Evolutionary conservation across 2,888 invertebrate genomes (phyloP).

Genomic region (Agrilus mali): DNA sequence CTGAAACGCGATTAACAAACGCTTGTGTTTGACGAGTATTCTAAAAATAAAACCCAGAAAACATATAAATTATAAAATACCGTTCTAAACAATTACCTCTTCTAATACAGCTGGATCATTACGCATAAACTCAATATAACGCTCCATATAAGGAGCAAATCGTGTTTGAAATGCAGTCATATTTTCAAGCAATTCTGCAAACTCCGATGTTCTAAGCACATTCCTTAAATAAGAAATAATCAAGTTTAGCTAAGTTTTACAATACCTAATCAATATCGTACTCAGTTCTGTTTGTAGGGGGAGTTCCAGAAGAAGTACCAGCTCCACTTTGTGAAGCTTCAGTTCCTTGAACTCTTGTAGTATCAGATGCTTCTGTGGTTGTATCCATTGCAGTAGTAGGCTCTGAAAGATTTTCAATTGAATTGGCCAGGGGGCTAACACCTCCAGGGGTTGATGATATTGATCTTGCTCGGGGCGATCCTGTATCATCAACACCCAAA

Average conservation of each 20-base stretch:
- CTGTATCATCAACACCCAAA: conserved; percentile 7
- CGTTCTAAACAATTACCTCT: conserved; percentile 21
- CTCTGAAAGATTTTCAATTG: conserved; percentile 21
- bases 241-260: background rate
- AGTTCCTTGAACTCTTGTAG: conserved; percentile 2
- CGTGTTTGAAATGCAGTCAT: conserved; percentile 42
- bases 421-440: conserved; percentile 20
- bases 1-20: conserved; percentile 60
- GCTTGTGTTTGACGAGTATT: conserved; percentile 47
- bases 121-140: conserved; percentile 47
- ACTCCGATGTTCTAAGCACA: conserved; percentile 36
- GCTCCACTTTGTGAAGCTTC: conserved; percentile 6
- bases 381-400: conserved; percentile 12
- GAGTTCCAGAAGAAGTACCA: conserved; percentile 3
- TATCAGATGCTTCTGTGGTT: conserved; percentile 4
- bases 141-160: conserved; percentile 52
- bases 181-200: conserved; percentile 43
- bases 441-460: conserved; percentile 23
- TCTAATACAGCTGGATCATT: conserved; percentile 43
- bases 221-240: conserved; percentile 13
- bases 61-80: conserved; percentile 1
- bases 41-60: conserved; percentile 24
- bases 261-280: conserved; percentile 8
- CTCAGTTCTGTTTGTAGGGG: conserved; percentile 14
- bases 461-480: conserved; percentile 16